Evolutionary conservation across 2,888 invertebrate genomes (phyloP).

Genomic region (Asteroscopus sphinx): DNA sequence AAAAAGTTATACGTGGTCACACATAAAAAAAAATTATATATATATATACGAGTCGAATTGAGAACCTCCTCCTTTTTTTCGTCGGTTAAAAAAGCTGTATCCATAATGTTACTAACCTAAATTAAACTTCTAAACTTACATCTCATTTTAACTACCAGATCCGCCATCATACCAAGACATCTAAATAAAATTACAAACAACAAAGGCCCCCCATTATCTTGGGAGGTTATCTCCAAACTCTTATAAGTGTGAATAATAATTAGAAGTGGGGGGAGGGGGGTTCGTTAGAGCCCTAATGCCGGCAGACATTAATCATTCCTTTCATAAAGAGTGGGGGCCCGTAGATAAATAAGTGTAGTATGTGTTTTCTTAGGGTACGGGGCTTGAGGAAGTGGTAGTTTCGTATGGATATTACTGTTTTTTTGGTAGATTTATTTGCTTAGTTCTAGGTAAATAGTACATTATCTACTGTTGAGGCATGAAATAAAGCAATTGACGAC

Average conservation of each 20-base stretch:
- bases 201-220: conserved; percentile 58
- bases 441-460: not conserved
- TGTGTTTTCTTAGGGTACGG: conserved; percentile 89
- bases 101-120: too few species aligned
- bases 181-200: conserved; percentile 59
- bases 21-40: too few species aligned
- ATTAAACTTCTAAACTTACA: too few species aligned
- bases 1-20: too few species aligned
- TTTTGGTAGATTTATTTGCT: not conserved
- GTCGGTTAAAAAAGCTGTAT: too few species aligned
- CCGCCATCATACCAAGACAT: conserved; percentile 5
- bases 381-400: conserved; percentile 76
- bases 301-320: conserved; percentile 90
- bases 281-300: conserved; percentile 88
- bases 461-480: too few species aligned
- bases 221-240: conserved; percentile 78
- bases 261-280: conserved; percentile 72
- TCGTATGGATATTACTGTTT: conserved; percentile 67
- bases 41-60: too few species aligned
- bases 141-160: too few species aligned
- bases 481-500: too few species aligned
- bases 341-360: conserved; percentile 90
- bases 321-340: conserved; percentile 89
- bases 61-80: too few species aligned
- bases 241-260: conserved; percentile 89